Conservation (phyloP, 35 echinoderm and acorn worm genomes). For the Eucidaris tribuloides region DNA sequence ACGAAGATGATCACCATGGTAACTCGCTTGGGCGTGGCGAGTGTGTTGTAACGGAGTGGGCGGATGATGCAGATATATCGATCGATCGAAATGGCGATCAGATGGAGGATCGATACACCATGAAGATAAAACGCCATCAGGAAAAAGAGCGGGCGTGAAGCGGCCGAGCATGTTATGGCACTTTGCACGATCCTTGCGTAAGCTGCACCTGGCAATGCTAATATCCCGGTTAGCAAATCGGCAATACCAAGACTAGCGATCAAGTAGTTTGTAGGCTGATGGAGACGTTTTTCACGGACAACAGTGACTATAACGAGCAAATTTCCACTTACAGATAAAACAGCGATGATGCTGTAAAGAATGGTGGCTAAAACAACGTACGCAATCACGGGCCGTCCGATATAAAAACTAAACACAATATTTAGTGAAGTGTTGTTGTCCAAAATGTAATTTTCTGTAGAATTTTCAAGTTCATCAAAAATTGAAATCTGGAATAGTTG, state of each 20-base stretch:
- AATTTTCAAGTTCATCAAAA: no score
- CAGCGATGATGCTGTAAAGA: background rate
- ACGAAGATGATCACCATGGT: background rate
- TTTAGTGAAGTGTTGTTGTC: no score
- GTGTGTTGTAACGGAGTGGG: background rate
- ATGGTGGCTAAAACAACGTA: background rate
- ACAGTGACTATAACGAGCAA: constrained; percentile 20
- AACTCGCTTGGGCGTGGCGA: background rate
- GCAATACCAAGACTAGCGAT: constrained; percentile 42
- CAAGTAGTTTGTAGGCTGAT: constrained; percentile 8
- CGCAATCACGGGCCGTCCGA: background rate
- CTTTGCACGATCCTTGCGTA: constrained; percentile 8
- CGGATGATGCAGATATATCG: constrained; percentile 29
- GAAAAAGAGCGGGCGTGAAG: constrained; percentile 14
- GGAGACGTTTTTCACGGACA: constrained; percentile 2
- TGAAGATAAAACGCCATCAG: constrained; percentile 11
- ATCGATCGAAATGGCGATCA: constrained; percentile 31
- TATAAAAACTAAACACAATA: background rate
- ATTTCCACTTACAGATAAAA: background rate
- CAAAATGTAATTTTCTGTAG: no score
- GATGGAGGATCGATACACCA: constrained; percentile 29
- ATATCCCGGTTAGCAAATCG: constrained; percentile 6
- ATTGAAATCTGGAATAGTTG: no score
- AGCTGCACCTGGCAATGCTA: background rate
- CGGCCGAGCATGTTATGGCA: background rate